Evolutionary conservation across 2,888 invertebrate genomes (phyloP).

Genomic region (Limnephilus rhombicus): DNA sequence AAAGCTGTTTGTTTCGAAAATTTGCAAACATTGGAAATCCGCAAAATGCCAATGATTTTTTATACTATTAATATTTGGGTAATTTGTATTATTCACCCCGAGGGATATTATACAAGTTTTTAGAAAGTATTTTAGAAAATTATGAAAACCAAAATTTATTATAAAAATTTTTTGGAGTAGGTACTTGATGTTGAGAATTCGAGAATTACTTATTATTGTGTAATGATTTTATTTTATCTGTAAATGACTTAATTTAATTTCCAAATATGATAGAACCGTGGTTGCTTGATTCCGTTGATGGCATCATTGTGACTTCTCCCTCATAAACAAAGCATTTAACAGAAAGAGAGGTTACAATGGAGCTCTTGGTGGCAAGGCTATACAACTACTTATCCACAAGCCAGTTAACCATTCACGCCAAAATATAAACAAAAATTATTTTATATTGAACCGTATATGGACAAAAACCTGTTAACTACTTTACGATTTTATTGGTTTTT

Average conservation of each 20-base stretch:
- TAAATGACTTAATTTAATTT: background rate
- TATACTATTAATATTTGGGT: background rate
- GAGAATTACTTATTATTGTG: background rate
- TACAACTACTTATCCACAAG: background rate
- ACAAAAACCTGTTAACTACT: background rate
- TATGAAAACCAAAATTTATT: background rate
- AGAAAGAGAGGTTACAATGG: background rate
- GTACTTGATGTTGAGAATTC: background rate
- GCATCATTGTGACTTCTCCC: background rate
- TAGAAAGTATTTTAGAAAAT: background rate
- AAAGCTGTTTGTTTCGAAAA: background rate
- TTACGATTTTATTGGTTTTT: background rate
- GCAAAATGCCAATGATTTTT: background rate
- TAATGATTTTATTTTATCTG: background rate
- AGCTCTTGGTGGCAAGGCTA: background rate
- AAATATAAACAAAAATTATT: background rate
- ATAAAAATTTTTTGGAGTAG: background rate
- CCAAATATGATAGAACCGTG: background rate
- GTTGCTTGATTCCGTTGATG: background rate
- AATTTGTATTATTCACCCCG: background rate
- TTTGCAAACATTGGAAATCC: background rate
- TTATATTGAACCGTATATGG: background rate
- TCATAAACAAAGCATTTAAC: background rate
- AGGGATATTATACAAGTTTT: background rate
- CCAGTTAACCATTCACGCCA: background rate